Evolutionary conservation across 2,888 invertebrate genomes (phyloP), one percentile per base, ranked within the genome.

Genomic region (Microplitis deprimator): DNA sequence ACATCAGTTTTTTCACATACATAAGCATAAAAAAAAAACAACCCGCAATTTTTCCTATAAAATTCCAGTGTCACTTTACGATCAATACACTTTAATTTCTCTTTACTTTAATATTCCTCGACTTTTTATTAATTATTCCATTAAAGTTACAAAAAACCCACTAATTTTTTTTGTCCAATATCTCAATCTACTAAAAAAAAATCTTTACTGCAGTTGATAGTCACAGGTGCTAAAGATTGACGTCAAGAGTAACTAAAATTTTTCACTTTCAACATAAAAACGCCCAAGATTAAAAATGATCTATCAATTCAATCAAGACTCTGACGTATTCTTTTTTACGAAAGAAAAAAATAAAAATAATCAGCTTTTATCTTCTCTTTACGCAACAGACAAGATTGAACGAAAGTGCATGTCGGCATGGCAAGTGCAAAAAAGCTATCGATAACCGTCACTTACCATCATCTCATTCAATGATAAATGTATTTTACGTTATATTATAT

Each of bases 401-500:
- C 65, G 68, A 72, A 76, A 71, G 72, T 70, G 40, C 61, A 76
- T 39, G 67, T 72, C 41, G 10, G 20, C 50, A 59, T 13, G 7
- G 8, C 62, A n/a, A 38, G 59, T 61, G 39, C 41, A 73, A 20
- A 71, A 10, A 61, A 65, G 29, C 38, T 65, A 29, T 65, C 65
- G 65, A 65, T 65, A 65, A 65, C 68, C 59, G 41, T 7, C 73
- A 62, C 50, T 68, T 62, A 77, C 73, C 67, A 59, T 75, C 10
- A 69, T 71, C 10, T 17, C 61, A 65, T 71, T 77, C 8, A 73
- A 76, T 5, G 73, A 77, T 41, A 39, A 71, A 68, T 76, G 77
- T 16, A 20, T 64, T 62, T 20, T 67, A 59, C 73, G 79, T 68
- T 59, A 71, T 1, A 50, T 61, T 29, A 13, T 20, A 8, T 50